These are phyloP conservation scores for Castor canadensis DNA, from an alignment of 2,113 vertebrate species.

Conservation along the genomic window DNA sequence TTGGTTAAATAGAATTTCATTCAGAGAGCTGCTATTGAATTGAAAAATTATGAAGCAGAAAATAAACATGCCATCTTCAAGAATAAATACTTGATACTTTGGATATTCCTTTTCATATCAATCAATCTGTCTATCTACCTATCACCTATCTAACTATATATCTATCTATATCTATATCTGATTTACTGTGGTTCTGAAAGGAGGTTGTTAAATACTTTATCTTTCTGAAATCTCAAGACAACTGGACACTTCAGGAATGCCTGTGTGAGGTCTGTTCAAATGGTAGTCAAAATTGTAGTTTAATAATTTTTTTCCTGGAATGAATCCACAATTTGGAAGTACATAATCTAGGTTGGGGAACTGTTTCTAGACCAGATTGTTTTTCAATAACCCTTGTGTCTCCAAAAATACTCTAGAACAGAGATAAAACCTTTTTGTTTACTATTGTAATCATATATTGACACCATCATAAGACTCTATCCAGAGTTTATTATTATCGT, in stretches of 20 bases:
- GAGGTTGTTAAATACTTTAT: neutral
- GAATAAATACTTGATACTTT: slow-evolving; percentile 21
- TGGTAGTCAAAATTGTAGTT: neutral
- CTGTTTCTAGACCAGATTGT: neutral
- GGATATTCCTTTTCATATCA: neutral
- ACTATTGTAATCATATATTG: neutral
- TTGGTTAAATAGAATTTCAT: neutral
- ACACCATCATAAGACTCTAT: neutral
- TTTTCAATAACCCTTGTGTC: neutral
- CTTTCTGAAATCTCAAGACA: neutral
- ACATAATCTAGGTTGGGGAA: neutral
- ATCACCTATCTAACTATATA: too few species aligned
- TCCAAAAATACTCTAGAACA: neutral
- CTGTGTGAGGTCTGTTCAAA: neutral
- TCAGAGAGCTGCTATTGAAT: neutral
- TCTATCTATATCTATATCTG: neutral
- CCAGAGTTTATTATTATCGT: neutral
- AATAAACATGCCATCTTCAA: neutral
- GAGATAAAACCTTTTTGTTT: neutral
- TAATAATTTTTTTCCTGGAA: neutral
- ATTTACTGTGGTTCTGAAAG: neutral
- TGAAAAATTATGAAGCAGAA: neutral
- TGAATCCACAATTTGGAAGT: neutral
- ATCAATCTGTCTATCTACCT: neutral
- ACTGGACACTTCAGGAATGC: neutral